Base-by-base conservation (phyloP, 2,797 vertebrate genomes). In the Dicrostonyx torquatus region DNA sequence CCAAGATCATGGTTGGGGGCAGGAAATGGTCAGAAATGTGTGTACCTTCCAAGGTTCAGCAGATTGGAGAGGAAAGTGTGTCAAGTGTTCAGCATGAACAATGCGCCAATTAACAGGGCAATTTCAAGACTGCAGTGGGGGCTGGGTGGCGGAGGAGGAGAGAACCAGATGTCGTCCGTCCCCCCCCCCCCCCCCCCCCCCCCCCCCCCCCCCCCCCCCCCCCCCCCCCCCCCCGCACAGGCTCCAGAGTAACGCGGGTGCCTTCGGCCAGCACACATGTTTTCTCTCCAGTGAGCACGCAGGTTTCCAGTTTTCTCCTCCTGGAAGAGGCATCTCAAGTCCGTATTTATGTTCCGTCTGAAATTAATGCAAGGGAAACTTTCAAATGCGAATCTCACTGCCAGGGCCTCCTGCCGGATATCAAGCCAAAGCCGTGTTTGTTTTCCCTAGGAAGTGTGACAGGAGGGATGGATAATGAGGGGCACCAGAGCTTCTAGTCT, bases 341-440 rank as follows among this genome's bases (percentile, higher is more conserved):
- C 95, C 94, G 8, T 94, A 97, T 97, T 91, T 96, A 95, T 89
- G 95, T 98, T 98, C 73, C 40, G 62, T 98, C 96, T 97, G 94
- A 98, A 96, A 98, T 96, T 96, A 97, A 98, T 96, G 94, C 96
- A 98, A 92, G 48, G 96, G 94, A 96, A 90, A 90, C 97, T 97
- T 97, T 97, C 89, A 97, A 92, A 97, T 83, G 78, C 13, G 96
- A 98, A 97, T 97, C 75, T 89, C 20, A 94, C 96, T 94, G 88
- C 93, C 94, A 92, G 97, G 72, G 88, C 79, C 50, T 53, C 72
- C 37, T 0, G 95, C 84, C 11, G 58, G 95, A 95, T 96, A 96
- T 96, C 94, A 92, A 90, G 94, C 94, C 70, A 84, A 24, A 45
- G 93, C 0, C 1, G 40, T 85, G 87, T 96, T 95, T 97, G 90